Base-by-base conservation (phyloP, 2,797 vertebrate genomes). In the Spinibarbus caldwelli region DNA sequence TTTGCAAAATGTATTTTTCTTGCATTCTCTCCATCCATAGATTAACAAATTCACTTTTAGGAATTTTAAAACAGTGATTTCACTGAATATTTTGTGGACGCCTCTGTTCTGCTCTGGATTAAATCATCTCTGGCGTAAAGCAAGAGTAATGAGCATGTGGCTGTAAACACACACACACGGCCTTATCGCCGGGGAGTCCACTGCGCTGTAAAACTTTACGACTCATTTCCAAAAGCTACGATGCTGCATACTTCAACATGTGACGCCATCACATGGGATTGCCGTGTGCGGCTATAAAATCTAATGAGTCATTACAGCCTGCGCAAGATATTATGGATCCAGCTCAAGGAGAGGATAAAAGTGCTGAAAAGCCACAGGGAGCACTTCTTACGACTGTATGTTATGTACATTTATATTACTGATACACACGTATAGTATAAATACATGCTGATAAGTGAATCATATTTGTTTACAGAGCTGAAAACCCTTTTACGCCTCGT, bases 291-390 rank as follows among this genome's bases (percentile, higher is more conserved):
- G 71, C 67, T 73, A 78, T 87, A 88, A 87, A 85, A 73, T 70
- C 86, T 68, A 87, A 88, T 68, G 84, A 87, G 68, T 82, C 84
- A 82, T 88, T 86, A 75, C 73, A 29, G 68, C 54, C 79, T 66
- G 75, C 12, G 43, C 47, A 64, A 67, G 76, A 64, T 73, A 77
- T 75, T 45, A 66, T 70, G 54, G 76, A 84, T 49, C 64, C 36
- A 72, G 43, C 47, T 31, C 62, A 17, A 70, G 23, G 49, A 66
- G 43, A 43, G n/a, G 77, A 84, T 64, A 43, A 67, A 82, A 78
- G 78, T 26, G n/a, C 17, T 2, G 59, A 80, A 75, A 83, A 43
- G 31, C 54, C 54, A 57, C 49, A 75, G 62, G 79, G 79, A 79
- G 45, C 70, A 43, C 54, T 83, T 62, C 38, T 78, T 54, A 71